These are phyloP conservation scores for Haliclona indistincta DNA, from an alignment of 37 sponge, comb jelly and placozoan genomes.

Conservation along the genomic window DNA sequence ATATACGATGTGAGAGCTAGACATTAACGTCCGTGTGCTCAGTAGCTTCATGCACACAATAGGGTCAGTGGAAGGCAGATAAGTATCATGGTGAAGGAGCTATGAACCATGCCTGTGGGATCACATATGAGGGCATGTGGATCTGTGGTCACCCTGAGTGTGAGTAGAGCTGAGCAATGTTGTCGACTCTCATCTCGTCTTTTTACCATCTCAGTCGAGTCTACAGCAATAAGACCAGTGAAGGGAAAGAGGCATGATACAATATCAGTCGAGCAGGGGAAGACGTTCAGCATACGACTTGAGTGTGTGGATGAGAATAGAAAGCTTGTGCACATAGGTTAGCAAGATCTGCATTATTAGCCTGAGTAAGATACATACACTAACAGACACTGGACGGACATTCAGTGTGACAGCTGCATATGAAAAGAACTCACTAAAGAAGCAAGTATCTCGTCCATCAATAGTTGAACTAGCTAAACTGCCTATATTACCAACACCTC, in stretches of 20 bases:
- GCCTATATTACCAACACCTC: background rate
- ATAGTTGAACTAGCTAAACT: background rate
- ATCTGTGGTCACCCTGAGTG: slow-evolving; percentile 60
- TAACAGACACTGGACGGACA: slow-evolving; percentile 57
- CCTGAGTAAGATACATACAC: background rate
- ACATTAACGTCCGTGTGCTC: background rate
- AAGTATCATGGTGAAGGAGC: slow-evolving; percentile 72
- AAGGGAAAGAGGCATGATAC: background rate
- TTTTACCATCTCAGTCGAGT: background rate
- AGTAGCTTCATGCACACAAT: background rate
- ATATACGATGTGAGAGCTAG: slow-evolving; percentile 64
- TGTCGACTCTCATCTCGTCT: background rate
- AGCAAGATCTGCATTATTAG: background rate
- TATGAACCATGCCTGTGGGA: slow-evolving; percentile 59
- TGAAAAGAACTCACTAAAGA: background rate
- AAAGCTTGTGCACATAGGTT: slow-evolving; percentile 29
- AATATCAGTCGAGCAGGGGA: slow-evolving; percentile 51
- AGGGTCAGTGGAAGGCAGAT: slow-evolving; percentile 82
- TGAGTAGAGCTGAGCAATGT: background rate
- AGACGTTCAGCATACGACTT: slow-evolving; percentile 37
- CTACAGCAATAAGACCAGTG: background rate
- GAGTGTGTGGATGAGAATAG: slow-evolving; percentile 57
- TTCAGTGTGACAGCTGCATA: slow-evolving; percentile 40
- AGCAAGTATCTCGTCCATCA: background rate
- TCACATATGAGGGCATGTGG: slow-evolving; percentile 71